Evolutionary conservation across 2,888 invertebrate genomes (phyloP).

Genomic region (Abrostola triplasia): DNA sequence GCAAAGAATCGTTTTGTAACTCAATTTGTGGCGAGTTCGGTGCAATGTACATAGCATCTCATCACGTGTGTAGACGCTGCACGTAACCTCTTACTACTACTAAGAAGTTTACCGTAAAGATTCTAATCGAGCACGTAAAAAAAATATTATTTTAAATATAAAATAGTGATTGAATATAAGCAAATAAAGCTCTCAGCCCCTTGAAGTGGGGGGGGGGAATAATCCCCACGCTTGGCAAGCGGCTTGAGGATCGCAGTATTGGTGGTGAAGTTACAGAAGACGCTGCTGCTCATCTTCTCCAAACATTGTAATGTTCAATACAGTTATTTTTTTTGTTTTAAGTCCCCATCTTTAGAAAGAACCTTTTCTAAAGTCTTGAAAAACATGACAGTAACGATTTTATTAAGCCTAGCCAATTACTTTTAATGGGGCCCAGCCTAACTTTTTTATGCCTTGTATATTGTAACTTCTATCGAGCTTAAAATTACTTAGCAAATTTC

Average conservation of each 20-base stretch:
- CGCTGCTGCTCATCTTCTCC: not conserved
- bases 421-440: slow-evolving; percentile 36
- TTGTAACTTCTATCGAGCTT: slow-evolving; percentile 25
- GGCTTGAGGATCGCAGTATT: too few species aligned
- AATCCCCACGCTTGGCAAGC: too few species aligned
- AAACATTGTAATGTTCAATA: not conserved
- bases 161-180: too few species aligned
- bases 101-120: slow-evolving; percentile 23
- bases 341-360: slow-evolving; percentile 1
- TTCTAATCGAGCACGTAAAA: slow-evolving; percentile 1
- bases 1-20: slow-evolving; percentile 85
- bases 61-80: slow-evolving; percentile 14
- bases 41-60: slow-evolving; percentile 49
- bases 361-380: slow-evolving; percentile 22
- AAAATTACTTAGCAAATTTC: slow-evolving; percentile 17
- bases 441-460: slow-evolving; percentile 27
- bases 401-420: slow-evolving; percentile 39
- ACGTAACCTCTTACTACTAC: not conserved
- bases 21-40: slow-evolving; percentile 82
- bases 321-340: not conserved
- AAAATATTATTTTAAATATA: not conserved
- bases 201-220: too few species aligned
- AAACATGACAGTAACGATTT: slow-evolving; percentile 24
- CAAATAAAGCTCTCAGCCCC: too few species aligned
- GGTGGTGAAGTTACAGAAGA: too few species aligned